Conservation (phyloP, 1,140 invertebrate species). For the Drepana arcuata region DNA sequence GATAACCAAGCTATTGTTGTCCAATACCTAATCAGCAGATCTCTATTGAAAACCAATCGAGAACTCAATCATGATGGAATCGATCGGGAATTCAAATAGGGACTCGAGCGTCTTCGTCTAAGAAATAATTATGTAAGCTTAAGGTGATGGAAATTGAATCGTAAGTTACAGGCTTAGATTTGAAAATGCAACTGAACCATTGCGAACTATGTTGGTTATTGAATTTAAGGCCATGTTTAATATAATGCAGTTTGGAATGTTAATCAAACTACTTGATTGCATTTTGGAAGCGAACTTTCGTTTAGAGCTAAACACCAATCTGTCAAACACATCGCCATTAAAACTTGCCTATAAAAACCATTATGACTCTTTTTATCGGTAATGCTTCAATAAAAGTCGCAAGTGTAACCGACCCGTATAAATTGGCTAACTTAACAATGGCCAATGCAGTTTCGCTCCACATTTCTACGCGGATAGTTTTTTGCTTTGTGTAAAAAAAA, state of each 20-base stretch:
- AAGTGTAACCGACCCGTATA: conserved; percentile 70
- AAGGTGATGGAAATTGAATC: no score
- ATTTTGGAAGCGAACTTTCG: neutral
- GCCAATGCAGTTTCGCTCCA: conserved; percentile 56
- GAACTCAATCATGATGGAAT: conserved; percentile 22
- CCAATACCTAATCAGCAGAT: conserved; percentile 55
- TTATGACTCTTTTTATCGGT: conserved; percentile 68
- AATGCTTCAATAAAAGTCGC: conserved; percentile 67
- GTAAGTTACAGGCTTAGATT: no score
- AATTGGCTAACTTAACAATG: conserved; percentile 70
- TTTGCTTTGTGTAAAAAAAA: conserved; percentile 54
- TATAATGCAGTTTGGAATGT: no score
- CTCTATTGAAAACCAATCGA: conserved; percentile 53
- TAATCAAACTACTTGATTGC: neutral
- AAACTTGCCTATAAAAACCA: conserved; percentile 64
- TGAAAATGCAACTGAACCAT: no score
- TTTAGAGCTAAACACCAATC: conserved; percentile 40
- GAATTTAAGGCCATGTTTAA: no score
- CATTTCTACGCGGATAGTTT: conserved; percentile 57
- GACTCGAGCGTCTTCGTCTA: no score
- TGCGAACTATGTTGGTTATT: no score
- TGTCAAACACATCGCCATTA: conserved; percentile 51
- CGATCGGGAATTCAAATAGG: conserved; percentile 7
- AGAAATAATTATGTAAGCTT: no score
- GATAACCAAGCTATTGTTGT: conserved; percentile 58